Evolutionary conservation across 2,888 invertebrate genomes (phyloP), one percentile per base, ranked within the genome.

Genomic region (Spilosoma lubricipeda): DNA sequence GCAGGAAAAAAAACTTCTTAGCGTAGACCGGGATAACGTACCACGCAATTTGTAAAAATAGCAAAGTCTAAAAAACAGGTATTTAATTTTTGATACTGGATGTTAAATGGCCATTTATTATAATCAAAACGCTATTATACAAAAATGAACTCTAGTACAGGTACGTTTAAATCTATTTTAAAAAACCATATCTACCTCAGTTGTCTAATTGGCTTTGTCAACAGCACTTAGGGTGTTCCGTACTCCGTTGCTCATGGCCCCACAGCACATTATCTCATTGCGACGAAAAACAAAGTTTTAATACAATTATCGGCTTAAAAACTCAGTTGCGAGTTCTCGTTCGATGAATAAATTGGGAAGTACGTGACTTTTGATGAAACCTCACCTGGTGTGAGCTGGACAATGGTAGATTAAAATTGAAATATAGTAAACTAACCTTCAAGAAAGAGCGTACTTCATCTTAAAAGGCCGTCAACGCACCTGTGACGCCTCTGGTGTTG

Each of bases 301-400:
- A 72, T 67, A 20, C 65, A 39, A 39, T 64, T 52, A 69, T 52
- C 27, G n/a, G 64, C 70, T 56, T 59, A 59, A 39, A 70, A 70
- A 52, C 23, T 56, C 36, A 18, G 27, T 65, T 23, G 48, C 3
- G 27, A 39, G 20, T 39, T 63, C 27, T 30, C 23, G 20, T 65
- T 65, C 48, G 42, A 39, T 30, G 48, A 67, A 67, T 66, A 67
- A 48, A 42, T 66, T 39, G 59, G 70, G 27, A n/a, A 27, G 23
- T 39, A 42, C 27, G 27, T 30, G 59, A 59, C 63, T 30, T 63
- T 30, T 68, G 68, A 48, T 20, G 68, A 48, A 48, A 48, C 9
- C 20, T 52, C 13, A 48, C 33, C 27, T 52, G 65, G 36, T 23
- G 33, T n/a, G 8, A 33, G 65, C 39, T 66, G 36, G 36, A 63